These are phyloP conservation scores for Choristoneura fumiferana DNA, from an alignment of 1,140 invertebrate species.

Conservation along the genomic window DNA sequence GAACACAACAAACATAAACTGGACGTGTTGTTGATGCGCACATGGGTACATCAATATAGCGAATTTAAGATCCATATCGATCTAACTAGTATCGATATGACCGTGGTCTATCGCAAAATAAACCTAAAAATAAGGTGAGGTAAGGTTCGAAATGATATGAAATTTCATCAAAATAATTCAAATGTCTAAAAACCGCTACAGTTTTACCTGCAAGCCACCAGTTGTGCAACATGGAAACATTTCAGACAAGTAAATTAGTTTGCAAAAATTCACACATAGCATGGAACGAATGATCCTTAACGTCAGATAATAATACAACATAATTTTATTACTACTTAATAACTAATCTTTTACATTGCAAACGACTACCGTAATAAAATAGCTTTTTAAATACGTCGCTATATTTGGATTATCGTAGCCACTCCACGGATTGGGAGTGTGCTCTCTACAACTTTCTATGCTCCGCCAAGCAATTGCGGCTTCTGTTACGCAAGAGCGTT, in stretches of 20 bases:
- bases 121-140: background rate
- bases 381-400: too few species aligned
- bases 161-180: conserved; percentile 37
- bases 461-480: too few species aligned
- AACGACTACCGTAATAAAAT: too few species aligned
- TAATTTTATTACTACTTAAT: too few species aligned
- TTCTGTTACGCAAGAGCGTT: too few species aligned
- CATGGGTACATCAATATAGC: conserved; percentile 43
- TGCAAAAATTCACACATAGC: conserved; percentile 27
- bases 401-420: too few species aligned
- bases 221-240: conserved; percentile 21
- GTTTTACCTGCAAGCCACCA: conserved; percentile 2
- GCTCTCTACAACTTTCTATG: too few species aligned
- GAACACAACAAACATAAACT: conserved; percentile 49
- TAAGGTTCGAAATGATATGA: background rate
- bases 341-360: too few species aligned
- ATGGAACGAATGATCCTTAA: too few species aligned
- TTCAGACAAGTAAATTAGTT: conserved; percentile 43
- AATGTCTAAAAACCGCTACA: conserved; percentile 30
- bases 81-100: conserved; percentile 11
- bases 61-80: conserved; percentile 48
- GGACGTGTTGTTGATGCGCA: conserved; percentile 41
- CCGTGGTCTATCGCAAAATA: conserved; percentile 26
- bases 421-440: too few species aligned
- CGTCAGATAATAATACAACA: too few species aligned